Evolutionary conservation across 2,797 vertebrate species (phyloP), one percentile per base, ranked within the genome.

Genomic region (Merluccius polli): DNA sequence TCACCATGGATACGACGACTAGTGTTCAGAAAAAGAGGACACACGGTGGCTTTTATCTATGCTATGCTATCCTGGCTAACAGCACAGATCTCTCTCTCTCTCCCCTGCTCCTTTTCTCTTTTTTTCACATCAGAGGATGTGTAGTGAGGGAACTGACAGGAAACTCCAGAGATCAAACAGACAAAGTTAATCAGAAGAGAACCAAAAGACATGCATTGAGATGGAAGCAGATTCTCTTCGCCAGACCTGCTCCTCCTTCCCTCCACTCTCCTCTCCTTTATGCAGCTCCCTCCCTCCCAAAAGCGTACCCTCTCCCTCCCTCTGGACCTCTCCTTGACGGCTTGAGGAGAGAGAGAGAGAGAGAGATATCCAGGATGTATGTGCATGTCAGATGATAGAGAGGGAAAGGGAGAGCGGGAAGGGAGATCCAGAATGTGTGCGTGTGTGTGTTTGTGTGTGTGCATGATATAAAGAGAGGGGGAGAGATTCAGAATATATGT

Each of bases 111-210:
- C n/a, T n/a, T n/a, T 7, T 1, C 48, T 52, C 18, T 3, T 35
- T 79, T 86, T 86, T 85, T 84, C 78, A 91, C 82, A 89, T 91
- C 89, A 90, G 85, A 87, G 82, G 86, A 88, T 72, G 77, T 80
- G 82, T 86, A 80, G 83, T 82, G 86, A 89, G 21, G 52, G 52
- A 59, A 24, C 52, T n/a, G 52, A 85, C 82, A 81, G 90, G 89
- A 88, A 91, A 87, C 89, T 91, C 89, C 77, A 74, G 86, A 92
- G 91, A 92, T 92, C 89, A 93, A 92, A 91, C 88, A 90, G 88
- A 91, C 89, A 91, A 90, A 92, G 87, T 89, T 92, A 90, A 92
- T 93, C 89, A 92, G 87, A 89, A 86, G 89, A 89, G 84, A 88
- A 84, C 78, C 81, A 87, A 81, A 88, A 92, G 89, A 88, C 87